Percentiles rank a stretch among this genome's conserved stretches.
Evolutionary conservation across 2,113 vertebrate species (phyloP).

Genomic region (Corydoras maculifer): DNA sequence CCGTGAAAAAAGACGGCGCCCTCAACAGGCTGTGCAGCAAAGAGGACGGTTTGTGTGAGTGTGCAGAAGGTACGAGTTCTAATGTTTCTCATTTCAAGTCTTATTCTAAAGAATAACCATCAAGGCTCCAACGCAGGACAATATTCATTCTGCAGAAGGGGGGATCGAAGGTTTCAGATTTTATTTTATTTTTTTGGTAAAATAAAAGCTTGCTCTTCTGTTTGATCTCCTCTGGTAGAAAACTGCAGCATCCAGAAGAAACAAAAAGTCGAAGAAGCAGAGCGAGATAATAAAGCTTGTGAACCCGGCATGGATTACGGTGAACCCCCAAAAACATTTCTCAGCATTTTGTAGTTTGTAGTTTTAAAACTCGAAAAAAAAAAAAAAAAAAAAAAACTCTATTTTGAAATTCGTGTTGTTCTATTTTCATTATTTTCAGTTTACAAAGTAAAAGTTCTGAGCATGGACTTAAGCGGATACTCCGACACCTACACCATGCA

Average conservation of each 20-base stretch:
- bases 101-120: not conserved
- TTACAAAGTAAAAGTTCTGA: slow-evolving; percentile 53
- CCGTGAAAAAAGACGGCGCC: slow-evolving; percentile 52
- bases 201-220: too few species aligned
- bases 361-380: too few species aligned
- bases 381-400: not conserved
- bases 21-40: slow-evolving; percentile 56
- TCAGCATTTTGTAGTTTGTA: too few species aligned
- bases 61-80: slow-evolving; percentile 60
- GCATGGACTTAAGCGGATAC: not conserved
- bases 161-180: too few species aligned
- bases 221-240: slow-evolving; percentile 55
- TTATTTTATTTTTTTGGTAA: too few species aligned
- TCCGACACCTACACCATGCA: slow-evolving; percentile 51
- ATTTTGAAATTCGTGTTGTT: not conserved
- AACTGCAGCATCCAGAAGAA: slow-evolving; percentile 70
- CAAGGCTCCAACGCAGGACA: too few species aligned
- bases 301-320: slow-evolving; percentile 54
- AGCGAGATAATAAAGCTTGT: slow-evolving; percentile 60
- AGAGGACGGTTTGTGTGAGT: slow-evolving; percentile 52
- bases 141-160: too few species aligned
- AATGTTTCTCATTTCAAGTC: not conserved
- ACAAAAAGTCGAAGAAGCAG: not conserved
- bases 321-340: slow-evolving; percentile 31
- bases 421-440: slow-evolving; percentile 36